Conservation (phyloP, 1,140 invertebrate species). For the Pteromalus puparum region DNA sequence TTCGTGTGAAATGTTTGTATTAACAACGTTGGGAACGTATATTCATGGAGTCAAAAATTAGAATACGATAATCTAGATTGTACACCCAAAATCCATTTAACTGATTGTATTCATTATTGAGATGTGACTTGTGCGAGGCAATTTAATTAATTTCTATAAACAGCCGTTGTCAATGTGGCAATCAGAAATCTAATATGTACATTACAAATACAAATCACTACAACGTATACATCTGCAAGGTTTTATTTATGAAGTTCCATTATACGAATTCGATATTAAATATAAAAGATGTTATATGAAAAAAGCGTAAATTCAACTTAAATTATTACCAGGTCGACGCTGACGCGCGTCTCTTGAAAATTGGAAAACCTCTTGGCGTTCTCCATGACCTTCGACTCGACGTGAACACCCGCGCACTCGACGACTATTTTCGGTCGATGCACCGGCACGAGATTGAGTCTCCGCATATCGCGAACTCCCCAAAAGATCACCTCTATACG, state of each 20-base stretch:
- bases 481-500: slow-evolving; percentile 80
- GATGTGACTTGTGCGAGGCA: no score
- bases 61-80: no score
- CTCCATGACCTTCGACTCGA: slow-evolving; percentile 77
- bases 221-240: no score
- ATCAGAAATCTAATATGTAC: no score
- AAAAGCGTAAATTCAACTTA: not conserved
- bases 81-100: no score
- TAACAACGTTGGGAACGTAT: no score
- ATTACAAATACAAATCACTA: no score
- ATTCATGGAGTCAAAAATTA: no score
- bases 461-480: slow-evolving; percentile 78
- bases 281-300: not conserved
- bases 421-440: slow-evolving; percentile 76
- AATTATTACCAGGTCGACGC: slow-evolving; percentile 71
- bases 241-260: not conserved
- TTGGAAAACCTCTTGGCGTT: slow-evolving; percentile 73
- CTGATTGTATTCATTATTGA: no score
- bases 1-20: no score
- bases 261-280: not conserved
- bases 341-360: slow-evolving; percentile 72
- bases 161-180: no score
- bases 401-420: slow-evolving; percentile 74
- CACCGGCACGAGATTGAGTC: slow-evolving; percentile 70
- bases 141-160: no score